phyloP scores from a whole-genome alignment of 64 coral and sea anemone genomes.

The Montipora cactus region DNA sequence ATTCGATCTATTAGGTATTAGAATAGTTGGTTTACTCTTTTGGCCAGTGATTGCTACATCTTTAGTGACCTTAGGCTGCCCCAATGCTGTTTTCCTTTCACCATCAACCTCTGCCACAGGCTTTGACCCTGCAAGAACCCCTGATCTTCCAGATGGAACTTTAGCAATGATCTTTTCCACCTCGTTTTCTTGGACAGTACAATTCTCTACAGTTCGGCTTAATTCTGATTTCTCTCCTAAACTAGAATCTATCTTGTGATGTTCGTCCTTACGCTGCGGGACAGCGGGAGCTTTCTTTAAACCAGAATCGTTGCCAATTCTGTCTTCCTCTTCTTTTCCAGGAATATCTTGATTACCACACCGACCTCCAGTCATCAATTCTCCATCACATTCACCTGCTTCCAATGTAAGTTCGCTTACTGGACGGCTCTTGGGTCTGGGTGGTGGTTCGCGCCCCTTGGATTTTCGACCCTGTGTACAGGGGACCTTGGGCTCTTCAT shows the following conservation, averaged over 20 bases:
- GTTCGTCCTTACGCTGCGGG: background rate
- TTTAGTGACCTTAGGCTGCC: background rate
- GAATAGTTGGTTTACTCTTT: slow-evolving; percentile 5
- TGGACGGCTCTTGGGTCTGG: slow-evolving; percentile 83
- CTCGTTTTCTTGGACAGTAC: background rate
- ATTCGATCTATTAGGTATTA: background rate
- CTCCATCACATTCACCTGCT: slow-evolving; percentile 13
- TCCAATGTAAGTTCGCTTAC: slow-evolving; percentile 55
- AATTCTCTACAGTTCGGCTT: background rate
- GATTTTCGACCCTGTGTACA: slow-evolving; percentile 13
- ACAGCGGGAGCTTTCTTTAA: background rate
- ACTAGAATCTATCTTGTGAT: background rate
- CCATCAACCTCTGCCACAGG: background rate
- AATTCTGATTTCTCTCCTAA: background rate
- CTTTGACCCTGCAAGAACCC: background rate
- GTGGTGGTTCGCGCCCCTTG: slow-evolving; percentile 71
- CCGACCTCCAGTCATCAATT: background rate
- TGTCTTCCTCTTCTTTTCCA: background rate
- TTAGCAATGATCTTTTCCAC: background rate
- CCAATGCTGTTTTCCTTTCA: background rate
- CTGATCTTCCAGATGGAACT: background rate
- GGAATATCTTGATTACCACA: background rate
- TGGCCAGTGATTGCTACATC: background rate
- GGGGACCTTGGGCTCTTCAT: background rate
- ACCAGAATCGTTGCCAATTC: background rate